phyloP scores from a whole-genome alignment of 2,888 invertebrate species.

The Ischnura elegans region DNA sequence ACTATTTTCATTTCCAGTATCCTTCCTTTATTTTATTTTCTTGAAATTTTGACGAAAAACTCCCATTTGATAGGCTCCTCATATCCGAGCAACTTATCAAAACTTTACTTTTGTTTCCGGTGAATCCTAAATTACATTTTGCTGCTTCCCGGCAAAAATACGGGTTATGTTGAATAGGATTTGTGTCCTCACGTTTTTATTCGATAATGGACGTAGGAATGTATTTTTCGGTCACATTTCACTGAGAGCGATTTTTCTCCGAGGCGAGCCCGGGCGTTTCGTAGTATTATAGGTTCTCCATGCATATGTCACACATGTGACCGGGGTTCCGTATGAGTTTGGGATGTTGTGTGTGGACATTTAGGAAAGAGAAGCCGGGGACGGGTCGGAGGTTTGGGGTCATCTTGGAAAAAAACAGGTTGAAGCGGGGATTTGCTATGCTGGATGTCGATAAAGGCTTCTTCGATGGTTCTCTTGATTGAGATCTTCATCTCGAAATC shows the following conservation, averaged over 20 bases:
- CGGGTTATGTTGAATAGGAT: not conserved
- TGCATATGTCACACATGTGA: not conserved
- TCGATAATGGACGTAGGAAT: not conserved
- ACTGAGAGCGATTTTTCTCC: not conserved
- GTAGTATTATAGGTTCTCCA: slow-evolving; percentile 29
- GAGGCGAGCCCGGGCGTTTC: not conserved
- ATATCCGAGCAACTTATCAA: not conserved
- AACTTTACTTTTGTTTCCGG: not conserved
- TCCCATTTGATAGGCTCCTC: no score
- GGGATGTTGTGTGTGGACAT: not conserved
- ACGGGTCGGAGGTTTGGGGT: not conserved
- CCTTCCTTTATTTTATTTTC: not conserved
- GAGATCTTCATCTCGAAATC: no score
- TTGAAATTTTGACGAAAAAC: no score
- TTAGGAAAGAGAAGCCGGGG: not conserved
- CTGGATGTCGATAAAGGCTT: no score
- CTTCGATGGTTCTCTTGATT: no score
- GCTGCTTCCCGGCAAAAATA: not conserved
- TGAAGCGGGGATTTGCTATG: not conserved
- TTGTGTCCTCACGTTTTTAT: not conserved
- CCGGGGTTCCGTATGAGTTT: not conserved
- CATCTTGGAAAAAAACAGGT: not conserved
- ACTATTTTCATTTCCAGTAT: no score
- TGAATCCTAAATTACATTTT: not conserved
- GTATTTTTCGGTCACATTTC: not conserved